Evolutionary conservation across 2,888 invertebrate species (phyloP).

Genomic region (Leucania comma): DNA sequence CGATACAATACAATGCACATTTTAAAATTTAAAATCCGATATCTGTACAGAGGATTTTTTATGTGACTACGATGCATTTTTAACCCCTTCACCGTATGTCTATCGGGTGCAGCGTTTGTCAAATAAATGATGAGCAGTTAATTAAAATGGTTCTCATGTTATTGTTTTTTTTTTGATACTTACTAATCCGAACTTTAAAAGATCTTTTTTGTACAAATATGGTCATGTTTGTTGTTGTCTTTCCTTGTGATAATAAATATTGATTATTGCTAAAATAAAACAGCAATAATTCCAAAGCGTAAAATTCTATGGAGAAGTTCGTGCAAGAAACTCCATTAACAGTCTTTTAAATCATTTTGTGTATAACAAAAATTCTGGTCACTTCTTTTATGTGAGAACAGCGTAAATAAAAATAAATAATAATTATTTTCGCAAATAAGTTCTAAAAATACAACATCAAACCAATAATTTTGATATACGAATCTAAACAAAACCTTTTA

Average conservation of each 20-base stretch:
- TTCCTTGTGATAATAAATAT: background rate
- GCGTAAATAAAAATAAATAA: no score
- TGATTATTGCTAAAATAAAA: background rate
- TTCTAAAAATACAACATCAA: no score
- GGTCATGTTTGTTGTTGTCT: background rate
- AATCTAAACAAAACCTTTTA: background rate
- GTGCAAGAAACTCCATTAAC: no score
- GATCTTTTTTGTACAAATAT: no score
- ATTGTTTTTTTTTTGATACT: no score
- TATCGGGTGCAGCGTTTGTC: conserved; percentile 73
- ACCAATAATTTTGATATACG: no score
- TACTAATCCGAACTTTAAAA: background rate
- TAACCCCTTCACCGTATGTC: conserved; percentile 89
- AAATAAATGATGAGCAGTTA: conserved; percentile 62
- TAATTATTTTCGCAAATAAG: no score
- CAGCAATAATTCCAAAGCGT: background rate
- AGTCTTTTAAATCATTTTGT: no score
- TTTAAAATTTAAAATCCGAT: conserved; percentile 91
- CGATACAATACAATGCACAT: conserved; percentile 89
- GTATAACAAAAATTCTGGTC: no score
- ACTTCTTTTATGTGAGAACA: no score
- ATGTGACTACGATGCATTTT: conserved; percentile 89
- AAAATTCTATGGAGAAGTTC: background rate
- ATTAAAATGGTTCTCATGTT: background rate
- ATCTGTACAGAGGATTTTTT: conserved; percentile 88